Evolutionary conservation across 2,888 invertebrate species (phyloP).

Genomic region (Sicus ferrugineus): DNA sequence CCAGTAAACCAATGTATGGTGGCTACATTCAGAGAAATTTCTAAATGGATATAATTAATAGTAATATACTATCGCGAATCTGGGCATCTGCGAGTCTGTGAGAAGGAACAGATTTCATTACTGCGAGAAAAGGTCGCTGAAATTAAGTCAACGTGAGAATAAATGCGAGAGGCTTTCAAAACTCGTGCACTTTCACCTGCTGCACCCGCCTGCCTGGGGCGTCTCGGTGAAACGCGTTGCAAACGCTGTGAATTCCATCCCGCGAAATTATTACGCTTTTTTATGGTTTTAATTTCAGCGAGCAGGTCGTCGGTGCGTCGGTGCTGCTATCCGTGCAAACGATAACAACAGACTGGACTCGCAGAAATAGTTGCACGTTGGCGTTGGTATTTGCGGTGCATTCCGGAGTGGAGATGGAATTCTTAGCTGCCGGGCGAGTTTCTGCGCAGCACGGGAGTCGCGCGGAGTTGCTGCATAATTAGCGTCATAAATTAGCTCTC

Average conservation of each 20-base stretch:
- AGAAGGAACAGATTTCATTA: neutral
- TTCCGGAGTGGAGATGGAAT: neutral
- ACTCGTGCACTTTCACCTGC: neutral
- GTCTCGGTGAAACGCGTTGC: no score
- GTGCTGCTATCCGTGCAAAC: no score
- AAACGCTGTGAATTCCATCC: neutral
- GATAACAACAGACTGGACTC: neutral
- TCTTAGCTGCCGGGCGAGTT: neutral
- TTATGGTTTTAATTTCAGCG: neutral
- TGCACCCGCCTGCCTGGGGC: neutral
- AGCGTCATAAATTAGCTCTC: conserved; percentile 12
- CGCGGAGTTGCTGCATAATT: neutral
- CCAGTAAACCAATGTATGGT: no score
- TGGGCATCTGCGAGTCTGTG: neutral
- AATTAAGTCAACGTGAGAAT: conserved; percentile 3
- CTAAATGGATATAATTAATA: no score
- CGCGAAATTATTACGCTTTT: neutral
- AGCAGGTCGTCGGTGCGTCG: no score
- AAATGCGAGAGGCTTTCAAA: conserved; percentile 5
- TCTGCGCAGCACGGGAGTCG: neutral
- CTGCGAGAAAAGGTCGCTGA: neutral
- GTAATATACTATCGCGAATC: neutral
- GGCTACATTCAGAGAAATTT: no score
- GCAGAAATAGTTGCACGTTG: neutral
- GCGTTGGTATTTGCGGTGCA: neutral